Conservation (phyloP, 2,888 invertebrate species). For the Oegoconia quadripuncta region DNA sequence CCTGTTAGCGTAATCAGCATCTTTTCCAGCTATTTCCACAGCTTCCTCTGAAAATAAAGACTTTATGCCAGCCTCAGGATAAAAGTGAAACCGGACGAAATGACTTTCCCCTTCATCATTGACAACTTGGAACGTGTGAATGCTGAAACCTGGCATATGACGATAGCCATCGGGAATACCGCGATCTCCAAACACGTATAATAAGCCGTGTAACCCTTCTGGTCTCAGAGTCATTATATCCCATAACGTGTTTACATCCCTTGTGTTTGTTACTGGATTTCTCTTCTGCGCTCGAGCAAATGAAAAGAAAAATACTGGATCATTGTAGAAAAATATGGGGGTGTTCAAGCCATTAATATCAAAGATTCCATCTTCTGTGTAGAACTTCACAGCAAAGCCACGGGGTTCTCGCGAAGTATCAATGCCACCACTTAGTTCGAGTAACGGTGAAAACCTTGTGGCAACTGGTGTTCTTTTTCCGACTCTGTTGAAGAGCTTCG, state of each 20-base stretch:
- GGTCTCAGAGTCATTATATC: slow-evolving; percentile 71
- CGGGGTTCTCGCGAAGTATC: slow-evolving; percentile 53
- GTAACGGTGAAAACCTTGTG: slow-evolving; percentile 78
- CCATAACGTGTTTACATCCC: slow-evolving; percentile 58
- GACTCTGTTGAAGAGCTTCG: slow-evolving; percentile 77
- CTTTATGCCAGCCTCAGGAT: slow-evolving; percentile 91
- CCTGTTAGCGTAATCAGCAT: slow-evolving; percentile 89
- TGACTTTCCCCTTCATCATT: slow-evolving; percentile 83
- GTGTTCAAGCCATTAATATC: slow-evolving; percentile 64
- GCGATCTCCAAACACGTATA: slow-evolving; percentile 89
- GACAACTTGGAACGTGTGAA: slow-evolving; percentile 92
- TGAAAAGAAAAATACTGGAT: slow-evolving; percentile 72
- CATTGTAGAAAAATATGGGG: slow-evolving; percentile 77
- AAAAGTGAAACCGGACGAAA: slow-evolving; percentile 93
- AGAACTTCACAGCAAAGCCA: slow-evolving; percentile 63
- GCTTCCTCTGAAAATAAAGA: slow-evolving; percentile 83
- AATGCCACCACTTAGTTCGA: slow-evolving; percentile 81
- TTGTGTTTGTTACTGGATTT: slow-evolving; percentile 68
- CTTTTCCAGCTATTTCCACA: slow-evolving; percentile 78
- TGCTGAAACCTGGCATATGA: slow-evolving; percentile 93
- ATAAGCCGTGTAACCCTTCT: slow-evolving; percentile 85
- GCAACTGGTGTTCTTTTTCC: slow-evolving; percentile 80
- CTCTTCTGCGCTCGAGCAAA: slow-evolving; percentile 75
- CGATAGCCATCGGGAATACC: slow-evolving; percentile 93
- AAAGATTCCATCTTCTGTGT: slow-evolving; percentile 42